phyloP scores from a whole-genome alignment of 2,797 vertebrate species.

The Avahi laniger region DNA sequence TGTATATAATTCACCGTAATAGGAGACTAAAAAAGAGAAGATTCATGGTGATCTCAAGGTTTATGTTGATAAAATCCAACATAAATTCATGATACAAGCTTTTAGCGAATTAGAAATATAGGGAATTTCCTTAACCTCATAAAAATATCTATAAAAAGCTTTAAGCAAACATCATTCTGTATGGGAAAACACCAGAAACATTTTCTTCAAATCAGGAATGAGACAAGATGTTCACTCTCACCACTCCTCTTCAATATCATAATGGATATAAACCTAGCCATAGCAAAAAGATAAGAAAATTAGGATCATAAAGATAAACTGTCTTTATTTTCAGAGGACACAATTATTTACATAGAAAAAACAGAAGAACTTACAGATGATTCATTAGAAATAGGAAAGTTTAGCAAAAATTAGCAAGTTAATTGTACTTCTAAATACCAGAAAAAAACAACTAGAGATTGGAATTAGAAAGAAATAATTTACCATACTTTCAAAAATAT shows the following conservation, averaged over 20 bases:
- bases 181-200: neutral
- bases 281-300: neutral
- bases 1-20: neutral
- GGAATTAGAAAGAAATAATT: neutral
- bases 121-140: neutral
- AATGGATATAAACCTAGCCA: neutral
- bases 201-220: neutral
- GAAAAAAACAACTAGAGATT: neutral
- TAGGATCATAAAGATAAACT: neutral
- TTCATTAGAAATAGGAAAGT: neutral
- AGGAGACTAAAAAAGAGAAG: neutral
- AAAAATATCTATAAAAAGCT: neutral
- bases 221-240: neutral
- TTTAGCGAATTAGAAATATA: neutral
- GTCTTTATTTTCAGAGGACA: neutral
- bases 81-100: neutral
- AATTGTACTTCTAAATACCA: neutral
- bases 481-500: neutral
- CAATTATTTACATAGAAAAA: neutral
- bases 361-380: neutral
- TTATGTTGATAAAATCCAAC: neutral
- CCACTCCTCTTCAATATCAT: neutral
- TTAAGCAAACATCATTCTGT: neutral
- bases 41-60: neutral
- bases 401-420: neutral